Evolutionary conservation across 2,888 invertebrate species (phyloP).

Genomic region (Erebia epiphron): DNA sequence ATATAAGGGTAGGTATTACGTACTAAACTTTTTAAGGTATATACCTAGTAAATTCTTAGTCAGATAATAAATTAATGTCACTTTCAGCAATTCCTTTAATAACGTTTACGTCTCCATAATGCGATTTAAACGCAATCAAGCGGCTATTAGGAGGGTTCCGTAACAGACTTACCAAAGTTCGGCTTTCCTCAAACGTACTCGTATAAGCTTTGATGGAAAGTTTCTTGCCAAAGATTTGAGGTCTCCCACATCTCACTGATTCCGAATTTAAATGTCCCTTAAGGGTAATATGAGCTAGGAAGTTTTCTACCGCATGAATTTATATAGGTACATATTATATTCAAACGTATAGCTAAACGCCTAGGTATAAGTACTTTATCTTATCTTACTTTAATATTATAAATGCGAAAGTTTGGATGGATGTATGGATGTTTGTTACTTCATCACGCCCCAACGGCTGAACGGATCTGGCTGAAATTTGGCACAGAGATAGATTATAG

Average conservation of each 20-base stretch:
- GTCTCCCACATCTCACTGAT: conserved; percentile 47
- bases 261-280: conserved; percentile 40
- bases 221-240: conserved; percentile 52
- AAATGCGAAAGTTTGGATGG: too few species aligned
- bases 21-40: neutral
- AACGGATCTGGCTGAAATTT: too few species aligned
- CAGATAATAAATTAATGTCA: conserved; percentile 8
- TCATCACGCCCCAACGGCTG: too few species aligned
- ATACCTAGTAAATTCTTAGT: neutral
- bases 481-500: too few species aligned
- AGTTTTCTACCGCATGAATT: neutral
- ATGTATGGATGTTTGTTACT: too few species aligned
- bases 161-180: conserved; percentile 51
- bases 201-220: conserved; percentile 47
- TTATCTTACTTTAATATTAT: too few species aligned
- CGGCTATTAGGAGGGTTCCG: conserved; percentile 35
- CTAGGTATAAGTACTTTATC: neutral
- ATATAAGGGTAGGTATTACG: neutral
- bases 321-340: neutral
- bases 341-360: too few species aligned
- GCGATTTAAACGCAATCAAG: conserved; percentile 42
- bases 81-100: conserved; percentile 13
- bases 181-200: conserved; percentile 50
- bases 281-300: conserved; percentile 10
- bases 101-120: conserved; percentile 38